These are phyloP conservation scores for Hippoglossus hippoglossus DNA, from an alignment of 2,797 vertebrate genomes.

Conservation along the genomic window DNA sequence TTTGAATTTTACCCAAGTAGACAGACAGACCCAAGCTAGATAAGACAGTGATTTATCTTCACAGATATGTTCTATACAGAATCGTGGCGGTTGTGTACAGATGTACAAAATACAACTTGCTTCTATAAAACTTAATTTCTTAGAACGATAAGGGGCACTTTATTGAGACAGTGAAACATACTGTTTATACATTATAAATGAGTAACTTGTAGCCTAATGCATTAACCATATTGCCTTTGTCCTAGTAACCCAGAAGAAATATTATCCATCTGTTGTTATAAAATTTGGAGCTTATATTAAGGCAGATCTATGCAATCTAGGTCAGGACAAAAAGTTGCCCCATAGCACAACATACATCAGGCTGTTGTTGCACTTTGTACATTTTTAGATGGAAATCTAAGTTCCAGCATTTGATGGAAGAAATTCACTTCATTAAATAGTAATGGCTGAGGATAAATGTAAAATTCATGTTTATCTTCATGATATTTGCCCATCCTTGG, in stretches of 20 bases:
- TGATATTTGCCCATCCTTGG: background rate
- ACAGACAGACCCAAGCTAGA: no score
- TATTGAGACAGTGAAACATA: background rate
- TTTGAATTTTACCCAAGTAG: no score
- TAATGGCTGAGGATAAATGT: constrained; percentile 9
- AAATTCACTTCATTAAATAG: constrained; percentile 14
- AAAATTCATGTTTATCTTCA: constrained; percentile 13
- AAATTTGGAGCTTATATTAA: background rate
- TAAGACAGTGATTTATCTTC: no score
- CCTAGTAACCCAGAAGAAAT: background rate
- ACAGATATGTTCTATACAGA: background rate
- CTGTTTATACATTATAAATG: constrained; percentile 4
- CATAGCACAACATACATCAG: background rate
- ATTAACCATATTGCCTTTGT: constrained; percentile 9
- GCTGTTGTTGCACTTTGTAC: no score
- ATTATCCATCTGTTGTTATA: background rate
- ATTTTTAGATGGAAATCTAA: constrained; percentile 2
- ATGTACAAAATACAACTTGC: background rate
- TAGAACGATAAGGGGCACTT: no score
- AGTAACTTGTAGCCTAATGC: background rate
- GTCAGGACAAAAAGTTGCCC: background rate
- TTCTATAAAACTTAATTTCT: background rate
- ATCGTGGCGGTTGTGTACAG: background rate
- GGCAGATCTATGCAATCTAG: background rate
- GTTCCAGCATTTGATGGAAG: background rate